Percentiles rank a stretch among this genome's conserved stretches.
phyloP scores from a whole-genome alignment of 2,888 invertebrate species.

The Dryobota labecula region DNA sequence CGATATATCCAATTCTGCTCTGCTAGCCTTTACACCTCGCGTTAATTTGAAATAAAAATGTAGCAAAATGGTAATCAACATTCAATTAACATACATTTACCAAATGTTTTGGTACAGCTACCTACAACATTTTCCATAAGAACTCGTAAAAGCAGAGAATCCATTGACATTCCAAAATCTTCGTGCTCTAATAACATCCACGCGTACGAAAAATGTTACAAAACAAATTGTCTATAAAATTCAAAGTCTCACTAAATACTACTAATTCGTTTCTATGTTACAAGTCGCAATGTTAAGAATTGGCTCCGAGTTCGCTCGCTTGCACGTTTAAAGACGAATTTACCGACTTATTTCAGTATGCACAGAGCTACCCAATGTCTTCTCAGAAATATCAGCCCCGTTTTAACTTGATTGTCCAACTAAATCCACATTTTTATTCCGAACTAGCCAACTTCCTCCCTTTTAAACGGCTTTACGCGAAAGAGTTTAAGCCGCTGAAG shows the following conservation, averaged over 20 bases:
- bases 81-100: not conserved
- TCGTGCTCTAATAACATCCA: not conserved
- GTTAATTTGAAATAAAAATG: not conserved
- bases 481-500: slow-evolving; percentile 32
- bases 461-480: slow-evolving; percentile 19
- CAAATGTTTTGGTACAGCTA: not conserved
- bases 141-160: slow-evolving; percentile 6
- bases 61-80: not conserved
- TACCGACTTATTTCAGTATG: slow-evolving; percentile 62
- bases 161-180: slow-evolving; percentile 18
- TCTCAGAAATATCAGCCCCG: slow-evolving; percentile 38
- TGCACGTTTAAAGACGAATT: slow-evolving; percentile 54
- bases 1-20: not conserved
- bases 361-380: slow-evolving; percentile 45
- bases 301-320: slow-evolving; percentile 44
- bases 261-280: slow-evolving; percentile 11
- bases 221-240: slow-evolving; percentile 11
- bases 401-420: slow-evolving; percentile 43
- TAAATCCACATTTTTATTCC: slow-evolving; percentile 40
- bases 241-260: slow-evolving; percentile 15
- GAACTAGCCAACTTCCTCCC: slow-evolving; percentile 21
- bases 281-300: slow-evolving; percentile 38
- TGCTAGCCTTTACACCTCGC: not conserved
- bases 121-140: slow-evolving; percentile 7
- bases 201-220: not conserved